These are phyloP conservation scores for Cryptotermes secundus DNA, from an alignment of 1,140 invertebrate species.

Conservation along the genomic window DNA sequence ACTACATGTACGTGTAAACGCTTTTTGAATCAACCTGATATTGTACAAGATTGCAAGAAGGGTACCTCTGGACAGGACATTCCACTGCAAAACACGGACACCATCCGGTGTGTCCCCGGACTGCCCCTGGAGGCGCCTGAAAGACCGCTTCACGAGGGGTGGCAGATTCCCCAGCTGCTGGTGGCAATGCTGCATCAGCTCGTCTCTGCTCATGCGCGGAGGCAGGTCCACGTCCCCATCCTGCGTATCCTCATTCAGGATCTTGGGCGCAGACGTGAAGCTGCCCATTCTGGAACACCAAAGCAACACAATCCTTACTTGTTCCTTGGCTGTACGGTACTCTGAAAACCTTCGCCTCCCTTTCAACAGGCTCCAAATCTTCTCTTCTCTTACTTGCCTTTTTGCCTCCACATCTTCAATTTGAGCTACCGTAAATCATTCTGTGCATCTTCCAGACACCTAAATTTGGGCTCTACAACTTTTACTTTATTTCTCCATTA, in stretches of 20 bases:
- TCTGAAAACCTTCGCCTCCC: no score
- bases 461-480: no score
- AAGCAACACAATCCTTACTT: background rate
- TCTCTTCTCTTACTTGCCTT: no score
- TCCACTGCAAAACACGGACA: conserved; percentile 49
- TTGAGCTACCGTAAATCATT: no score
- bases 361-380: no score
- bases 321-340: no score
- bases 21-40: no score
- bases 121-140: conserved; percentile 39
- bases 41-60: no score
- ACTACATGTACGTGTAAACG: no score
- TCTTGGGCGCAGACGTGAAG: conserved; percentile 67
- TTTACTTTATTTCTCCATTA: no score
- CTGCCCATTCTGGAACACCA: conserved; percentile 66
- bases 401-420: no score
- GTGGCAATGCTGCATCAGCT: conserved; percentile 57
- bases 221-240: conserved; percentile 60
- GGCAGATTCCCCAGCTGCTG: conserved; percentile 47
- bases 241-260: conserved; percentile 62
- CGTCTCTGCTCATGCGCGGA: conserved; percentile 50
- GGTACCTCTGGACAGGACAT: conserved; percentile 50
- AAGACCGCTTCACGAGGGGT: conserved; percentile 50
- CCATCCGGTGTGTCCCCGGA: conserved; percentile 41
- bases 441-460: no score